phyloP scores from a whole-genome alignment of 2,888 invertebrate genomes.

The Geotrupes spiniger region DNA sequence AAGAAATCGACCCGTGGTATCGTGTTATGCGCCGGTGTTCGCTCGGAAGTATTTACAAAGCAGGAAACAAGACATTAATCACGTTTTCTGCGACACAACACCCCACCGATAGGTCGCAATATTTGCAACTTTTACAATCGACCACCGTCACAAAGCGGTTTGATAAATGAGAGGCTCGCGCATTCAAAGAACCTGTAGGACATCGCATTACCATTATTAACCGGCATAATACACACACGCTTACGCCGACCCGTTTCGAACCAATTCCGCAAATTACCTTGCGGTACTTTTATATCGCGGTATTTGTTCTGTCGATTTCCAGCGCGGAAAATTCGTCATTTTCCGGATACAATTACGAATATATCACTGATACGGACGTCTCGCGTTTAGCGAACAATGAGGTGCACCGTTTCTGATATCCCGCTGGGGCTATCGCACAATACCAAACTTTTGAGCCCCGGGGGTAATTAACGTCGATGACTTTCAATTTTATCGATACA shows the following conservation, averaged over 20 bases:
- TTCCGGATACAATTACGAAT: slow-evolving; percentile 2
- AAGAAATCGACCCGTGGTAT: too few species aligned
- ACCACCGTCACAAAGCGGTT: slow-evolving; percentile 3
- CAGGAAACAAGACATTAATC: slow-evolving; percentile 33
- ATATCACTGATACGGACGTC: not conserved
- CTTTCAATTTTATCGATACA: not conserved
- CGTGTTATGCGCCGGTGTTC: not conserved
- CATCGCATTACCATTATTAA: slow-evolving; percentile 20
- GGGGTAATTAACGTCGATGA: slow-evolving; percentile 5
- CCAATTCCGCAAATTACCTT: slow-evolving; percentile 1
- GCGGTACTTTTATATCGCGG: not conserved
- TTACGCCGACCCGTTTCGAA: not conserved
- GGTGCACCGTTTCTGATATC: not conserved
- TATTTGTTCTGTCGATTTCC: not conserved
- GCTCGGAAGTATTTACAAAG: slow-evolving; percentile 26
- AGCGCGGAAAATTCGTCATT: not conserved
- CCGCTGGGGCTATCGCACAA: not conserved
- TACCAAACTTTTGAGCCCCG: not conserved
- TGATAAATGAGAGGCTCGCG: slow-evolving; percentile 7
- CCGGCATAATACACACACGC: slow-evolving; percentile 10
- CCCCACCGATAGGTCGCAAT: slow-evolving; percentile 3
- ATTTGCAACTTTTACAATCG: slow-evolving; percentile 4
- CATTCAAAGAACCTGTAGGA: slow-evolving; percentile 18
- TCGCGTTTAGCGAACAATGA: not conserved
- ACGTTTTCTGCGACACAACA: slow-evolving; percentile 16